A percentile compares a stretch with the other conserved stretches of the same genome.
Conservation (phyloP, 1,140 invertebrate species). For the Drosophila setifemur region DNA sequence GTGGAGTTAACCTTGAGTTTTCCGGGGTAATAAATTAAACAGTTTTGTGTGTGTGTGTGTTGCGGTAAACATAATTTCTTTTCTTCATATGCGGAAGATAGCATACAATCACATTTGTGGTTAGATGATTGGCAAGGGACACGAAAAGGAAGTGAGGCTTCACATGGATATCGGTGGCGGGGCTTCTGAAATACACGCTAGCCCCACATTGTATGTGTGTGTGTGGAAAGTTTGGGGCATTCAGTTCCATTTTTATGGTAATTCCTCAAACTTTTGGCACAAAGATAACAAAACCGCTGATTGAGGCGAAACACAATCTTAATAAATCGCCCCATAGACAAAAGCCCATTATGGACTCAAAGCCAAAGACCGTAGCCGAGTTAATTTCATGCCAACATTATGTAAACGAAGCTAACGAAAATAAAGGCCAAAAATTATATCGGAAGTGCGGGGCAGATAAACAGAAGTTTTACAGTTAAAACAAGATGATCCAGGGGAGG, state of each 20-base stretch:
- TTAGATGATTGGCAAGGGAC: not conserved
- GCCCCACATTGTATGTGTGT: not conserved
- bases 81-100: slow-evolving; percentile 35
- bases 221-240: not conserved
- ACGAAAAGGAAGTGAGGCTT: slow-evolving; percentile 5
- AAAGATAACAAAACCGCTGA: slow-evolving; percentile 17
- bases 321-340: slow-evolving; percentile 2
- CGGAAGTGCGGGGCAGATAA: slow-evolving; percentile 19
- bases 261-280: slow-evolving; percentile 18
- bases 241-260: slow-evolving; percentile 11
- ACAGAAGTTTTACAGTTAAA: slow-evolving; percentile 28
- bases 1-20: slow-evolving; percentile 61
- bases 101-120: not conserved
- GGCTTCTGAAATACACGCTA: not conserved
- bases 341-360: slow-evolving; percentile 14
- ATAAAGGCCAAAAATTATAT: slow-evolving; percentile 1
- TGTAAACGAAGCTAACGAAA: slow-evolving; percentile 20
- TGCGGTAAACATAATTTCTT: slow-evolving; percentile 31
- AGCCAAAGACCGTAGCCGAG: slow-evolving; percentile 8
- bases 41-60: slow-evolving; percentile 14
- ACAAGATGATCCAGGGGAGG: slow-evolving; percentile 10
- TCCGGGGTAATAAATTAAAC: slow-evolving; percentile 60
- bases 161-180: not conserved
- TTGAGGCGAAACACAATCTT: slow-evolving; percentile 8
- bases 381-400: slow-evolving; percentile 39